phyloP scores from a whole-genome alignment of 2,888 invertebrate species.

The Ellobium chinense region DNA sequence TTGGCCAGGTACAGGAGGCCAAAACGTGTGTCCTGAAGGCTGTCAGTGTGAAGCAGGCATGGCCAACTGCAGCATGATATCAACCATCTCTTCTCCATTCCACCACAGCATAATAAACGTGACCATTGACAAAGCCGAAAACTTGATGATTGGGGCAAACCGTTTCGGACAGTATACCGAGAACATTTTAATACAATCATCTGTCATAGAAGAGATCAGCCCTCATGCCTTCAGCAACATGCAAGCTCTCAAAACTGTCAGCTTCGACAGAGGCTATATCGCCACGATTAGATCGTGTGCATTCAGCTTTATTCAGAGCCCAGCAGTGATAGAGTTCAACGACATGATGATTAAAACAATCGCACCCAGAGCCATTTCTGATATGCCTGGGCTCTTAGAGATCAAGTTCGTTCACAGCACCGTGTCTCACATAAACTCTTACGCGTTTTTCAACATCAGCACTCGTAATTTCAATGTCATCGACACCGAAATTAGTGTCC shows the following conservation, averaged over 20 bases:
- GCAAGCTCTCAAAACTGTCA: neutral
- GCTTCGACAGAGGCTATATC: neutral
- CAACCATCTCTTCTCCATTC: neutral
- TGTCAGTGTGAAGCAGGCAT: neutral
- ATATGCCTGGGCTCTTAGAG: neutral
- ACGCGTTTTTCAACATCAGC: conserved; percentile 13
- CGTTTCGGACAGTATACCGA: neutral
- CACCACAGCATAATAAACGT: conserved; percentile 1
- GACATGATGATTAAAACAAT: neutral
- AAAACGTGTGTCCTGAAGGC: neutral
- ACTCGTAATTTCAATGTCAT: neutral
- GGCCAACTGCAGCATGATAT: neutral
- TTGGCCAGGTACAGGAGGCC: neutral
- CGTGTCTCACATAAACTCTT: neutral
- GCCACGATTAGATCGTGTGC: neutral
- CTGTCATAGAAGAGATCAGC: neutral
- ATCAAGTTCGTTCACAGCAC: neutral
- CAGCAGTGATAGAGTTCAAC: neutral
- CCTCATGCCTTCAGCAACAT: conserved; percentile 17
- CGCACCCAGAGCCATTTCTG: neutral
- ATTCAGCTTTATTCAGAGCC: neutral
- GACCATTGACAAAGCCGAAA: neutral
- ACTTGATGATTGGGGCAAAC: neutral
- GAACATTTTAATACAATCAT: neutral
- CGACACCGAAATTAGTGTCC: neutral